Evolutionary conservation across 2,888 invertebrate species (phyloP).

Genomic region (Eretmocerus hayati): DNA sequence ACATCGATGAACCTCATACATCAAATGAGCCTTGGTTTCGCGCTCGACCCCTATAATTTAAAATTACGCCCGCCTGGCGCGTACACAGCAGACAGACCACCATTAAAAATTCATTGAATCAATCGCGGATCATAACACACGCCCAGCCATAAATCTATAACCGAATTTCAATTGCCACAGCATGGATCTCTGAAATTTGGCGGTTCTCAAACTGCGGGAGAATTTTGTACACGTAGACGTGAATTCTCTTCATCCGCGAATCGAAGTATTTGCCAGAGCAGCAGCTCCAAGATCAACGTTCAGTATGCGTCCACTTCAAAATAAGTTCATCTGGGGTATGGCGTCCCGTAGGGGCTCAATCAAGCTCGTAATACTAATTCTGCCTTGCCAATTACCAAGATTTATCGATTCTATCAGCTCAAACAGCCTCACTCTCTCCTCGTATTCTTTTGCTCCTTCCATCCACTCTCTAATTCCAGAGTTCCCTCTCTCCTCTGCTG

Average conservation of each 20-base stretch:
- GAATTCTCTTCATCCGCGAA: neutral
- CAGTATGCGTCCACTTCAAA: no score
- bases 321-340: neutral
- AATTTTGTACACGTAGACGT: no score
- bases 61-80: conserved; percentile 6
- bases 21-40: no score
- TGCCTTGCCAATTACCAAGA: conserved; percentile 18
- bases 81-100: conserved; percentile 3
- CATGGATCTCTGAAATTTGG: conserved; percentile 12
- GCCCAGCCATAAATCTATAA: conserved; percentile 4
- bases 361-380: conserved; percentile 17
- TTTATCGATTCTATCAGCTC: conserved; percentile 17
- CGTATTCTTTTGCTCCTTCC: neutral
- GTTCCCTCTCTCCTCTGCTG: no score
- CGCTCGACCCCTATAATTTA: conserved; percentile 13
- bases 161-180: conserved; percentile 7
- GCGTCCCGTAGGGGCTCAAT: conserved; percentile 9
- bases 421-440: neutral
- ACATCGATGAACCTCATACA: no score
- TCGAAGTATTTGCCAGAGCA: no score
- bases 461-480: neutral
- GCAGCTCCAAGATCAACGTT: no score
- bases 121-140: conserved; percentile 14
- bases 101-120: conserved; percentile 17
- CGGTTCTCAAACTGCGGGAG: no score